These are phyloP conservation scores for Calypte anna DNA, from an alignment of 2,113 vertebrate genomes.

Conservation along the genomic window DNA sequence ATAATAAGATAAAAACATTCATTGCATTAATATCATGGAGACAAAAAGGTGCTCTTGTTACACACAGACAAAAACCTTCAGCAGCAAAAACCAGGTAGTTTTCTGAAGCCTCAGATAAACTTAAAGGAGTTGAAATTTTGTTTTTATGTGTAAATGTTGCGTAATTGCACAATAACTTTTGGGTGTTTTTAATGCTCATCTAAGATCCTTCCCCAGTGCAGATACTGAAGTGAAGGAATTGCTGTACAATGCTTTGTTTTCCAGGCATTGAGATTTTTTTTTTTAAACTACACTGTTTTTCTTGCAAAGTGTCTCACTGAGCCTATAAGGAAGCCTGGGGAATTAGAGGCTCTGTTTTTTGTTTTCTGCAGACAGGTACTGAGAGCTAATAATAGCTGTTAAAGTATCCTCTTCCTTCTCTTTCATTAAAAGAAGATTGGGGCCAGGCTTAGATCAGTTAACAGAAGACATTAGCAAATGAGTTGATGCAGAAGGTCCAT, in stretches of 20 bases:
- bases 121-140: not conserved
- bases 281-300: accelerated
- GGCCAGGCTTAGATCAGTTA: constrained; percentile 55
- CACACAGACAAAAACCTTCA: accelerated
- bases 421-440: constrained; percentile 67
- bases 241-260: accelerated
- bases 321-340: not conserved
- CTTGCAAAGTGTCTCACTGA: not conserved
- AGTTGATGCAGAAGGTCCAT: not conserved
- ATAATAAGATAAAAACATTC: not conserved
- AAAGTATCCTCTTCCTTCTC: constrained; percentile 38
- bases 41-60: accelerated
- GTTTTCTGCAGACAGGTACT: not conserved
- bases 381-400: constrained; percentile 53
- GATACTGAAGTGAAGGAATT: not conserved
- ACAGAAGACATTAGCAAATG: constrained; percentile 38
- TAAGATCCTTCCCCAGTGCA: not conserved
- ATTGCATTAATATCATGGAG: not conserved
- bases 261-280: not conserved
- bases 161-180: not conserved
- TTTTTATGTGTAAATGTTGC: not conserved
- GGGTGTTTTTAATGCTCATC: too few relatives aligned
- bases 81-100: not conserved
- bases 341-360: constrained; percentile 6
- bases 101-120: not conserved